Evolutionary conservation across 1,140 invertebrate genomes (phyloP).

Genomic region (Rhynchophorus ferrugineus): DNA sequence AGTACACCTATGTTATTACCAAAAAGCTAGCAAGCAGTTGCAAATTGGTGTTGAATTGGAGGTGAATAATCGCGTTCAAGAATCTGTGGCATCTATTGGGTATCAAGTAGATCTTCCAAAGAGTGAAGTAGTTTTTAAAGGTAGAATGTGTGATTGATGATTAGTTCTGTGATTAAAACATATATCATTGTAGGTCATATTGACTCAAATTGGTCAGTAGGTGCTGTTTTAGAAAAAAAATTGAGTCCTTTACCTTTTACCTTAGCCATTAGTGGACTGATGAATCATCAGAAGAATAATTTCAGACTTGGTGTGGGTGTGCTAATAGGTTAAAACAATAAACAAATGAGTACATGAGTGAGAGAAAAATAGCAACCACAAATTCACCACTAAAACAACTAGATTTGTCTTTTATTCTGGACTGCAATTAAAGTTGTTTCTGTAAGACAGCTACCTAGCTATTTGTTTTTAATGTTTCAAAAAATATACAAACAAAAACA

Average conservation of each 20-base stretch:
- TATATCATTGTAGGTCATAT: slow-evolving; percentile 61
- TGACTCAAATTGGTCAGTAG: slow-evolving; percentile 94
- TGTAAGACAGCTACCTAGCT: not conserved
- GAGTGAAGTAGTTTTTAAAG: slow-evolving; percentile 88
- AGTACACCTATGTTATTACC: slow-evolving; percentile 88
- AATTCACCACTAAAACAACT: not conserved
- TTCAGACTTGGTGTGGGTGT: slow-evolving; percentile 83
- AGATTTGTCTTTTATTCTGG: not conserved
- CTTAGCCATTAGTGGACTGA: slow-evolving; percentile 82
- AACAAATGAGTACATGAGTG: not conserved
- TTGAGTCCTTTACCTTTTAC: slow-evolving; percentile 88
- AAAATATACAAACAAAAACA: not conserved
- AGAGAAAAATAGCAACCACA: not conserved
- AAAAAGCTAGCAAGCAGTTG: slow-evolving; percentile 87
- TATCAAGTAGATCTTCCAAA: slow-evolving; percentile 97
- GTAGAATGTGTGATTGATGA: slow-evolving; percentile 47
- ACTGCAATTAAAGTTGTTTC: not conserved
- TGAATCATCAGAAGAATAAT: slow-evolving; percentile 86
- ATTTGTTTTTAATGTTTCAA: not conserved
- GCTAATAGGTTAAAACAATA: slow-evolving; percentile 72
- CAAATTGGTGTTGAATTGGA: slow-evolving; percentile 80
- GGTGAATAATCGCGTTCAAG: slow-evolving; percentile 78
- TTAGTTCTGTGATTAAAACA: not conserved
- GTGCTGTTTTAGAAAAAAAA: slow-evolving; percentile 90
- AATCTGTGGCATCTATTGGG: slow-evolving; percentile 85